Percentiles rank a stretch among this genome's conserved stretches.
Evolutionary conservation across 2,113 vertebrate species (phyloP).

Genomic region (Pangasianodon hypophthalmus): DNA sequence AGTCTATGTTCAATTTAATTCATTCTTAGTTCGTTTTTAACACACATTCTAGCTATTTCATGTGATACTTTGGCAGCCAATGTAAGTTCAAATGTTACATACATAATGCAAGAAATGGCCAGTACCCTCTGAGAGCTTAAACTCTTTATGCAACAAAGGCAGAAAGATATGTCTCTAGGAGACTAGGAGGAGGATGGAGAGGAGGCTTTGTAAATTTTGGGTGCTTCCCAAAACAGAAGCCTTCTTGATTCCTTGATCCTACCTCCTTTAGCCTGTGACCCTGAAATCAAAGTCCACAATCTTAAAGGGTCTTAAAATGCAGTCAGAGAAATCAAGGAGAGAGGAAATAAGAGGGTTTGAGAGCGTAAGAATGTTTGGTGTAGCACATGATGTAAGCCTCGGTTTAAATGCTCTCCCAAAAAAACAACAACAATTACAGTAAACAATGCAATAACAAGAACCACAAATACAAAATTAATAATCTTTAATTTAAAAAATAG

Average conservation of each 20-base stretch:
- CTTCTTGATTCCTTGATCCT: background rate
- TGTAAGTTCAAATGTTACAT: background rate
- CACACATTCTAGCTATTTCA: background rate
- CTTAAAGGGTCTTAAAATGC: background rate
- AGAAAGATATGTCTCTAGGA: background rate
- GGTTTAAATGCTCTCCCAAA: background rate
- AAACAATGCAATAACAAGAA: background rate
- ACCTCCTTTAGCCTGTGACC: background rate
- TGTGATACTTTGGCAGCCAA: background rate
- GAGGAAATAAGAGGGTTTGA: background rate
- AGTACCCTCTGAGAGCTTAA: background rate
- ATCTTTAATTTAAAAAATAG: background rate
- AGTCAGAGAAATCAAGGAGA: background rate
- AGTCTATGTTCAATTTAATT: background rate
- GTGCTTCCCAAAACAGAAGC: background rate
- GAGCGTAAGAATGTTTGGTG: background rate
- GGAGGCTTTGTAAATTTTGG: background rate
- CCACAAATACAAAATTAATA: background rate
- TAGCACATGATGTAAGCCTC: background rate
- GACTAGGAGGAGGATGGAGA: background rate
- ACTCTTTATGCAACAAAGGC: background rate
- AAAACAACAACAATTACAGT: background rate
- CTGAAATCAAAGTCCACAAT: background rate
- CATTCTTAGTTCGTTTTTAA: background rate
- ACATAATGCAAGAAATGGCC: background rate